Percentiles rank a stretch among this genome's conserved stretches.
phyloP scores from a whole-genome alignment of 2,113 vertebrate species.

The Coturnix japonica region DNA sequence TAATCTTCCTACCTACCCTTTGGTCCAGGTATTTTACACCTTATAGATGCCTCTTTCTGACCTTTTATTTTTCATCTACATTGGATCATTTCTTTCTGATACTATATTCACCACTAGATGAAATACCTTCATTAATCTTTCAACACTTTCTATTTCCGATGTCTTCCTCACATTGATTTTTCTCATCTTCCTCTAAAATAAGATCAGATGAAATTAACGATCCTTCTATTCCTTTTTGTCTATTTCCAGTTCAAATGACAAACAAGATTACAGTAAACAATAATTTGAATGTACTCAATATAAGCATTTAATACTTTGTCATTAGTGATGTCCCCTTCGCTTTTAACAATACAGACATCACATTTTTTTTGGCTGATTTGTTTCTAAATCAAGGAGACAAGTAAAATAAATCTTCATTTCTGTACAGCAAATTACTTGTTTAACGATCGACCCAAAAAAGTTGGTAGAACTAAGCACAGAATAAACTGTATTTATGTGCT shows the following conservation, averaged over 20 bases:
- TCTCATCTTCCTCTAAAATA: constrained; percentile 16
- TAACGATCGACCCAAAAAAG: background rate
- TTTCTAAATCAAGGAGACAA: background rate
- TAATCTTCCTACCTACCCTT: constrained; percentile 20
- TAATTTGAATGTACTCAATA: background rate
- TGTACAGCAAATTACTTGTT: background rate
- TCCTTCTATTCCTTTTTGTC: background rate
- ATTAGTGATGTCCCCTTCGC: background rate
- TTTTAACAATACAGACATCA: background rate
- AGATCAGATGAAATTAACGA: background rate
- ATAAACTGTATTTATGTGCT: background rate
- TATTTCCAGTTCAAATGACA: background rate
- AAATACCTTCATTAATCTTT: constrained; percentile 53
- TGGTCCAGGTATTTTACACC: background rate
- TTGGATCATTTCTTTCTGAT: background rate
- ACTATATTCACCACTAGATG: background rate
- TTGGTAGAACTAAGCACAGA: background rate
- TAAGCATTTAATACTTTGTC: background rate
- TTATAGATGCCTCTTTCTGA: constrained; percentile 26
- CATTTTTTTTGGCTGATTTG: background rate
- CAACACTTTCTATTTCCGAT: constrained; percentile 29
- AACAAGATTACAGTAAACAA: background rate
- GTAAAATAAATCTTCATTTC: background rate
- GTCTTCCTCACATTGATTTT: constrained; percentile 22
- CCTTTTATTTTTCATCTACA: constrained; percentile 30